These are phyloP conservation scores for Drosophila seguyi DNA, from an alignment of 1,140 invertebrate genomes.

Conservation along the genomic window DNA sequence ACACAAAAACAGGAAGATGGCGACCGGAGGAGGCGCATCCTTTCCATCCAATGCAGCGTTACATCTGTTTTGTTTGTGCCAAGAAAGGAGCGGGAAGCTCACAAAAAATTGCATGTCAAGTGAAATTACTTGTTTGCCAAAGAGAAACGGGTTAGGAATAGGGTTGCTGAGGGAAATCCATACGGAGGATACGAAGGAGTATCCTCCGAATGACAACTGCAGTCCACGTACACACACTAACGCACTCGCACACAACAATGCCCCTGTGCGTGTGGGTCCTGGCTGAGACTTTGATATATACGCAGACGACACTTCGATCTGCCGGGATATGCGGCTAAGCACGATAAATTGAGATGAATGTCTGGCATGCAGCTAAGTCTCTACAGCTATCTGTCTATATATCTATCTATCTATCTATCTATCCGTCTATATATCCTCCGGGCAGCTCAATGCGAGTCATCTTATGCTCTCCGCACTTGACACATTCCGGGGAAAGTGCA, in stretches of 20 bases:
- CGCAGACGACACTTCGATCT: slow-evolving; percentile 72
- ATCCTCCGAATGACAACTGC: slow-evolving; percentile 32
- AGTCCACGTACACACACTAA: slow-evolving; percentile 29
- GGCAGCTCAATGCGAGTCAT: slow-evolving; percentile 47
- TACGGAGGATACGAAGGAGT: slow-evolving; percentile 14
- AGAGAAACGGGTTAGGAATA: slow-evolving; percentile 39
- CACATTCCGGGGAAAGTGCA: slow-evolving; percentile 50
- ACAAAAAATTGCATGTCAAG: slow-evolving; percentile 80
- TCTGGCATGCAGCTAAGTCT: slow-evolving; percentile 58
- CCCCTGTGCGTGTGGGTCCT: slow-evolving; percentile 6
- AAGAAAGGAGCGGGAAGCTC: slow-evolving; percentile 7
- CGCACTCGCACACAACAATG: slow-evolving; percentile 17
- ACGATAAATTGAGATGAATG: slow-evolving; percentile 82
- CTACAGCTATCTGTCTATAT: slow-evolving; percentile 44
- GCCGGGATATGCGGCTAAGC: slow-evolving; percentile 63
- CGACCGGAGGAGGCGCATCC: slow-evolving; percentile 15
- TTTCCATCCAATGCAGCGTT: slow-evolving; percentile 52
- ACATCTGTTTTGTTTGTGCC: slow-evolving; percentile 69
- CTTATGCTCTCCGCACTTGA: slow-evolving; percentile 43
- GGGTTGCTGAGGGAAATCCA: slow-evolving; percentile 21
- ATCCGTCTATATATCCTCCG: slow-evolving; percentile 38
- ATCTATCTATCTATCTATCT: slow-evolving; percentile 30
- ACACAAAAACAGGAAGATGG: slow-evolving; percentile 4
- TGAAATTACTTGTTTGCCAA: slow-evolving; percentile 80
- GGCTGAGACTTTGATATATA: slow-evolving; percentile 62